Evolutionary conservation across 2,888 invertebrate genomes (phyloP), one percentile per base, ranked within the genome.

Genomic region (Abscondita cerata): DNA sequence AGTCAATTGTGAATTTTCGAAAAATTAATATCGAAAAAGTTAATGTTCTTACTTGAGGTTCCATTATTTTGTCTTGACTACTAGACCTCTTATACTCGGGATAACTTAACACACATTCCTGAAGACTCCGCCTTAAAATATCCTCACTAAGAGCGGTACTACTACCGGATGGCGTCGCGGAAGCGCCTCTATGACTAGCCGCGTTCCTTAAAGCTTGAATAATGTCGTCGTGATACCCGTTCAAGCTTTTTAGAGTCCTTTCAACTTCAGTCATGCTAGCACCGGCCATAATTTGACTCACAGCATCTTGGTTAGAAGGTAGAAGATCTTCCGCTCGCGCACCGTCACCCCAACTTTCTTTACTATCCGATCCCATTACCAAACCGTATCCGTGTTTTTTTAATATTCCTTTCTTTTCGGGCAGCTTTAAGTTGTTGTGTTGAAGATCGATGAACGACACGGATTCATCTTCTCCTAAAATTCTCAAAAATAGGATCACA

Each of bases 171-270:
- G 88, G 86, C 15, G 85, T 84, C 46, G 86, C 83, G 41, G 76
- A 69, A 13, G 51, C 52, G 18, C 61, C 59, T 12, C 90, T 86
- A 75, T 91, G 91, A 9, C 73, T 71, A 18, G 93, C 93, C 9
- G 95, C 95, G 69, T 88, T 91, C 70, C 93, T 88, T 72, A 96
- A 81, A n/a, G 94, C 95, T 79, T 93, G 93, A 70, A 96, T 85
- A 73, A 96, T 92, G 76, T 94, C 93, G 76, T 95, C 95, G 80
- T 95, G 95, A 81, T 96, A 96, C 40, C 95, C 95, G 78, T 95
- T 94, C 41, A 95, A 84, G 63, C 91, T 92, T 84, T 92, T 92
- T n/a, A 94, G 84, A 50, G 92, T 94, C 72, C 93, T 86, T 76
- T 95, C 93, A 79, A 93, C 91, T 72, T 92, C 92, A 1, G 90